Base-by-base conservation (phyloP, 2,888 invertebrate species). In the Phoenoteleia sp. region DNA sequence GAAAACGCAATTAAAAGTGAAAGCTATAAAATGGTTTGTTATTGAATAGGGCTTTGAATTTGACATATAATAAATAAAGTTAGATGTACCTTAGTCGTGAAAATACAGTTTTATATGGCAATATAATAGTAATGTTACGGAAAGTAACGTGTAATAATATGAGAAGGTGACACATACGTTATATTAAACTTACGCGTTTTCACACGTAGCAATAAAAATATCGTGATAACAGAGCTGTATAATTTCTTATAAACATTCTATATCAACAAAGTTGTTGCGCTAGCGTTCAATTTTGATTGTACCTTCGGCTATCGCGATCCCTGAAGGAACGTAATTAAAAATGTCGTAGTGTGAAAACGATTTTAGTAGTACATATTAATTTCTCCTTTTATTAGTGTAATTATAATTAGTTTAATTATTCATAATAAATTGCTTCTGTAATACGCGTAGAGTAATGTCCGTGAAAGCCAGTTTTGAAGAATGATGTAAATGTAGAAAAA, bases 221-320 rank as follows among this genome's bases (percentile, higher is more conserved):
- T 42, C 25, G 62, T 15, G 45, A 62, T 42, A 62, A 62, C 42
- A 62, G 45, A 17, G 17, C 19, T 42, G 36, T 45, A 62, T 42
- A 62, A 62, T 17, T 62, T 62, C 62, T 62, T 62, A 62, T 62
- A 62, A 62, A 42, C 42, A 42, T 62, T 62, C 27, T 62, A 62
- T 42, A 42, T 42, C 62, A 62, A 62, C 19, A 62, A 62, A 15
- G 42, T 42, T 60, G 23, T 42, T 60, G 7, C 42, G 21, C 9
- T 42, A 39, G 17, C 19, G 45, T 17, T 25, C 17, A 17, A 45
- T 62, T 45, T 25, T 25, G 42, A 42, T 45, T 62, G n/a, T n/a
- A n/a, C n/a, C n/a, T n/a, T n/a, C n/a, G n/a, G n/a, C n/a, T n/a
- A n/a, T n/a, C n/a, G n/a, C n/a, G n/a, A n/a, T n/a, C n/a, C n/a